Base-by-base conservation (phyloP, 2,797 vertebrate genomes). In the Discoglossus pictus region DNA sequence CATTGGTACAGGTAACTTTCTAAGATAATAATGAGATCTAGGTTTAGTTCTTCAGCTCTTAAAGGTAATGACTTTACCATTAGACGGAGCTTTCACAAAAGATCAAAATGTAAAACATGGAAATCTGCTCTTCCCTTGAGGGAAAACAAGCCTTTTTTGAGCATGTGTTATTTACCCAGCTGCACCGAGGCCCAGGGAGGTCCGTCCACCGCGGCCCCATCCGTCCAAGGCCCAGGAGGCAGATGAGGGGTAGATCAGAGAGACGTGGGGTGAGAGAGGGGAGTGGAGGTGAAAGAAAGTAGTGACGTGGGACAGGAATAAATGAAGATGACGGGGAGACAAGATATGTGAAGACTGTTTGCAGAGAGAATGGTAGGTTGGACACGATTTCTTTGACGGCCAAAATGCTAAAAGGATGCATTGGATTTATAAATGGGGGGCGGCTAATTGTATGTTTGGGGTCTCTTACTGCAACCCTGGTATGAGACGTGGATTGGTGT, bases 81-180 rank as follows among this genome's bases (percentile, higher is more conserved):
- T 55, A 36, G 11, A 53, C 12, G 39, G 13, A 13, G 55, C 38
- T 11, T 17, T n/a, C n/a, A n/a, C n/a, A n/a, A n/a, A n/a, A n/a
- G n/a, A n/a, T n/a, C n/a, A n/a, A 20, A 35, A 34, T 7, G 16
- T 15, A 25, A 48, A 47, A 40, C 31, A 16, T 56, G 31, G 15
- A 61, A 52, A 53, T 54, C 10, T 23, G 12, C 12, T 46, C 17
- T 20, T 8, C 2, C 62, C 62, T 31, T 2, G 8, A 18, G 51
- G 51, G 40, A 21, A 13, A 27, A 31, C 4, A 21, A 4, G 18
- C 31, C 4, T 34, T 51, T 39, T 56, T 16, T 1, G 13, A 34
- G 39, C 20, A 20, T 65, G 42, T 55, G 31, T 56, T 56, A 48
- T 56, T 56, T 65, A 27, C 18, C 21, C 63, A 56, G 63, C 63